Conservation (phyloP, 2,888 invertebrate genomes). For the Andrena dorsata region DNA sequence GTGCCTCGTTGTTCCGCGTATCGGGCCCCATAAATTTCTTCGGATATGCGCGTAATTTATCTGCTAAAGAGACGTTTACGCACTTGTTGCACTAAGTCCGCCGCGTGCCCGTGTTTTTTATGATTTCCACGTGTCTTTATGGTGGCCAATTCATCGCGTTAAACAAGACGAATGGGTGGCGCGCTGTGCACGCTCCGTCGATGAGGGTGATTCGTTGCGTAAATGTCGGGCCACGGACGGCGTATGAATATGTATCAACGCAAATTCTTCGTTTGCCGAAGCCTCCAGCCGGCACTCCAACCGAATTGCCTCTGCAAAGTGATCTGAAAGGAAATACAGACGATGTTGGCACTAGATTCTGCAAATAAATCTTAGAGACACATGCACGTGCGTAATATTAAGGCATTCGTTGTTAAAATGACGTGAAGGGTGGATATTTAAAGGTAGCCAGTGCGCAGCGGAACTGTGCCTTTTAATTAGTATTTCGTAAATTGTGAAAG, state of each 20-base stretch:
- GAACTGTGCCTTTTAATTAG: too few species aligned
- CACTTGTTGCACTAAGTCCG: slow-evolving; percentile 59
- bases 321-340: too few species aligned
- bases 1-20: not conserved
- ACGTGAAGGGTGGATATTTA: too few species aligned
- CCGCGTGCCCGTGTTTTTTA: slow-evolving; percentile 30
- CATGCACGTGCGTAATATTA: too few species aligned
- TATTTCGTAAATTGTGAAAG: too few species aligned
- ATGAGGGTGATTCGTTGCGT: slow-evolving; percentile 58
- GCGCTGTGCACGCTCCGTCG: slow-evolving; percentile 17
- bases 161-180: slow-evolving; percentile 45
- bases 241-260: slow-evolving; percentile 57
- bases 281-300: not conserved
- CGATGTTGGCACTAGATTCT: too few species aligned
- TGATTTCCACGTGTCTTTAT: slow-evolving; percentile 51
- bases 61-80: slow-evolving; percentile 54
- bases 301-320: not conserved
- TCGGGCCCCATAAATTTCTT: slow-evolving; percentile 40
- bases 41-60: slow-evolving; percentile 37
- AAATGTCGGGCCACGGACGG: slow-evolving; percentile 47
- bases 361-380: too few species aligned
- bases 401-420: too few species aligned
- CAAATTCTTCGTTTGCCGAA: slow-evolving; percentile 43
- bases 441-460: too few species aligned
- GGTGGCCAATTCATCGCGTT: slow-evolving; percentile 33